Evolutionary conservation across 2,888 invertebrate genomes (phyloP).

Genomic region (Encarsia formosa): DNA sequence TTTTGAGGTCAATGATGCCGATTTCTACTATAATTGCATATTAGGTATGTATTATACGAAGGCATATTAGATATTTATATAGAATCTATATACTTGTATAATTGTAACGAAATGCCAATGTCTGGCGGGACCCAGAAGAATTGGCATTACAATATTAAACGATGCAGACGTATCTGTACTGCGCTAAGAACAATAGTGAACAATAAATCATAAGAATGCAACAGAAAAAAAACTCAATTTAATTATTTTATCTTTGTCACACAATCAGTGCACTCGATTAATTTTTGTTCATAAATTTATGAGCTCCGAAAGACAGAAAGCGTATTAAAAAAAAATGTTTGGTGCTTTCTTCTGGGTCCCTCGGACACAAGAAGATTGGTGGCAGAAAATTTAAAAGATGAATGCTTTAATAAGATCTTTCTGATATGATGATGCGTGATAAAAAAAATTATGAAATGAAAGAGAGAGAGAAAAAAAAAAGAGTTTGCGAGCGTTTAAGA

Average conservation of each 20-base stretch:
- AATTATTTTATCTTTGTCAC: constrained; percentile 12
- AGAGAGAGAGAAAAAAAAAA: constrained; percentile 27
- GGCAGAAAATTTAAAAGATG: constrained; percentile 18
- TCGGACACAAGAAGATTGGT: constrained; percentile 40
- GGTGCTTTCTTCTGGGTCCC: constrained; percentile 41
- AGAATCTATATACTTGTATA: constrained; percentile 51
- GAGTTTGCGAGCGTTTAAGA: constrained; percentile 14
- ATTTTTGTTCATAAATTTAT: constrained; percentile 10
- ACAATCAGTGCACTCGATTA: constrained; percentile 13
- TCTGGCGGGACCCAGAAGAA: constrained; percentile 39
- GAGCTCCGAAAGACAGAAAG: not conserved
- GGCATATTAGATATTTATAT: constrained; percentile 52
- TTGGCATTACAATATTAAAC: constrained; percentile 31
- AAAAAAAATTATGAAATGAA: constrained; percentile 19
- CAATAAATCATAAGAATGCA: not conserved
- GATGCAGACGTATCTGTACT: constrained; percentile 17
- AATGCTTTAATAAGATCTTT: constrained; percentile 29
- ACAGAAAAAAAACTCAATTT: constrained; percentile 6
- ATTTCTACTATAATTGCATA: constrained; percentile 49
- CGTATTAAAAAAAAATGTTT: not conserved
- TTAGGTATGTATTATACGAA: constrained; percentile 51
- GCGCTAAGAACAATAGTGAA: constrained; percentile 10
- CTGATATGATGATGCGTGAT: constrained; percentile 14
- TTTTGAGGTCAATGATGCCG: constrained; percentile 42
- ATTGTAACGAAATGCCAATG: constrained; percentile 51